Percentiles rank a stretch among this genome's conserved stretches.
phyloP scores from a whole-genome alignment of 2,888 invertebrate species.

The Uropetala carovei region DNA sequence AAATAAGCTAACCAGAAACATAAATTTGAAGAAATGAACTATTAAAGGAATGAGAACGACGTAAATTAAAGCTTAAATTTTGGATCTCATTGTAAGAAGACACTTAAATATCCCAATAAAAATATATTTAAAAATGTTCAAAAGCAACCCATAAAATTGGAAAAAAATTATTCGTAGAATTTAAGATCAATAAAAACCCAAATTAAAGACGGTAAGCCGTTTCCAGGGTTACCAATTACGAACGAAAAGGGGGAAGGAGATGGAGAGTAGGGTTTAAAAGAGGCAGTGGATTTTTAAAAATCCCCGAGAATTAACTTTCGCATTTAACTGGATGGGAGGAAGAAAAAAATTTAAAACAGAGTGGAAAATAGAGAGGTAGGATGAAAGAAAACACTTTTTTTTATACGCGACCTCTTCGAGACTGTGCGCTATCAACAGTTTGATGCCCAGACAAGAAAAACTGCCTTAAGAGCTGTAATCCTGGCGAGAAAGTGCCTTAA shows the following conservation, averaged over 20 bases:
- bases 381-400: not conserved
- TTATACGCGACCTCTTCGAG: slow-evolving; percentile 2
- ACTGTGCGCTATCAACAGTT: slow-evolving; percentile 16
- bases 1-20: not conserved
- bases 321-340: not conserved
- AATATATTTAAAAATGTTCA: too few species aligned
- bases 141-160: too few species aligned
- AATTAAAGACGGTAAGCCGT: not conserved
- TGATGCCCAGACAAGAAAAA: not conserved
- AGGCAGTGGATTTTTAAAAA: not conserved
- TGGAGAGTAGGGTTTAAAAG: not conserved
- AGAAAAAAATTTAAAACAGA: not conserved
- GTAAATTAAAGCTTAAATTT: too few species aligned
- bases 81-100: too few species aligned
- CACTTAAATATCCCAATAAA: too few species aligned
- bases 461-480: not conserved
- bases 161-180: not conserved
- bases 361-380: not conserved
- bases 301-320: not conserved
- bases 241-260: not conserved
- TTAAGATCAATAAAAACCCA: not conserved
- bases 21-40: not conserved
- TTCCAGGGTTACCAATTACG: not conserved
- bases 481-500: not conserved
- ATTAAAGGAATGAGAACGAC: not conserved